Evolutionary conservation across 92 coral and sea anemone species (phyloP), one percentile per base, ranked within the genome.

Genomic region (Anthopleura xanthogrammica): DNA sequence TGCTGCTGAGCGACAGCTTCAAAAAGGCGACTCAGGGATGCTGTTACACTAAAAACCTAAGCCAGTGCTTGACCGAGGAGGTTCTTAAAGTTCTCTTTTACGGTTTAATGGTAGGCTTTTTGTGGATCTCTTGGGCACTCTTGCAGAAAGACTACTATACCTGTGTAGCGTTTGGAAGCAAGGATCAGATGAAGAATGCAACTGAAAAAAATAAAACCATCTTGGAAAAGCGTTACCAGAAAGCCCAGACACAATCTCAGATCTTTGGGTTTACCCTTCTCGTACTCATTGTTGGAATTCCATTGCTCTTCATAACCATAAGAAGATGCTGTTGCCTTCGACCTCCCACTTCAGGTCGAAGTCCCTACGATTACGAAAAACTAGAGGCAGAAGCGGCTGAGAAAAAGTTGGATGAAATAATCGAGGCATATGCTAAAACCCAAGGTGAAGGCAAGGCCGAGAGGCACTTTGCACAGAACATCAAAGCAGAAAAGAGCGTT

Each of bases 101-200:
- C 46, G 80, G 90, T 71, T 80, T 85, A 2, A 36, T 93, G 75
- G 88, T 92, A 41, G 83, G 89, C 39, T 86, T 87, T 55, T 78
- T 91, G 58, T 93, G 97, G 97, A 74, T 93, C 52, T 90, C 89
- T 80, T 93, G 94, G 94, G 97, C 94, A 4, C 81, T 93, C 20
- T 80, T 93, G 14, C 94, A 93, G 70, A 87, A 88, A 4, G 87
- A 85, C 19, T 93, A 93, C 77, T 93, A 80, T 57, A 82, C 84
- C 43, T 93, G 97, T 76, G 92, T 88, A 5, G 82, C 52, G 23
- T 85, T 88, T 16, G 97, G 97, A 29, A 84, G 52, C 58, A 66
- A 84, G 13, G 87, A 81, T 60, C 85, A 77, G 41, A 80, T 75
- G 11, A 77, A 87, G 62, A 50, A 52, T 19, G n/a, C 9, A 22